Percentiles rank a stretch among this genome's conserved stretches.
phyloP scores from a whole-genome alignment of 2,113 vertebrate genomes.

The Ifrita kowaldi region DNA sequence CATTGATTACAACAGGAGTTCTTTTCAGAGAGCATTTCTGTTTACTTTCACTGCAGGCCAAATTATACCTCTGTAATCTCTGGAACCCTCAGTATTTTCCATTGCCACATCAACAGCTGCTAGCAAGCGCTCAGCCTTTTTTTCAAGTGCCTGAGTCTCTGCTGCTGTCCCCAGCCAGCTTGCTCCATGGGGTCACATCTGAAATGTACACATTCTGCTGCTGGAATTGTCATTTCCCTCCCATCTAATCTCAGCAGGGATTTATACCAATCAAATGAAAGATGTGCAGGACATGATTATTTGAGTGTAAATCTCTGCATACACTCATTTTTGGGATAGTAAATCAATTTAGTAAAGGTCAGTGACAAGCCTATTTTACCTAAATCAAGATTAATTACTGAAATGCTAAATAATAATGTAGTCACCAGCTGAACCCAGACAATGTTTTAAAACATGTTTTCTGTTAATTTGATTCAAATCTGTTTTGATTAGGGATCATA shows the following conservation, averaged over 20 bases:
- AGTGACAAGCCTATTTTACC: neutral
- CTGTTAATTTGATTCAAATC: neutral
- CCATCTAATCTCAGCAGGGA: neutral
- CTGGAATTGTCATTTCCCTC: neutral
- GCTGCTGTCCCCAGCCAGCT: neutral
- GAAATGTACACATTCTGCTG: neutral
- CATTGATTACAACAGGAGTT: neutral
- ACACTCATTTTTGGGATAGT: neutral
- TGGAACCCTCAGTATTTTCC: slow-evolving; percentile 64
- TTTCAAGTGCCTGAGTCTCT: neutral
- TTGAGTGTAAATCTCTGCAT: neutral
- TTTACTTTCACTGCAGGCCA: slow-evolving; percentile 26
- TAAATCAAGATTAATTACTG: neutral
- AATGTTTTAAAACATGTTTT: neutral
- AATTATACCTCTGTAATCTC: slow-evolving; percentile 43
- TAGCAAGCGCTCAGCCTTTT: neutral
- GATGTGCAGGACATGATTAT: neutral
- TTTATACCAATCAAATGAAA: neutral
- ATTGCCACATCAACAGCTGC: slow-evolving; percentile 63
- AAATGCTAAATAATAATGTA: neutral
- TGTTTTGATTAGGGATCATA: neutral
- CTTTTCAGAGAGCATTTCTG: neutral
- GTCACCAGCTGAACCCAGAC: neutral
- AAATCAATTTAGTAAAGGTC: neutral
- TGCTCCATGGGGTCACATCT: neutral